Evolutionary conservation across 2,113 vertebrate genomes (phyloP).

Genomic region (Clarias batrachus): DNA sequence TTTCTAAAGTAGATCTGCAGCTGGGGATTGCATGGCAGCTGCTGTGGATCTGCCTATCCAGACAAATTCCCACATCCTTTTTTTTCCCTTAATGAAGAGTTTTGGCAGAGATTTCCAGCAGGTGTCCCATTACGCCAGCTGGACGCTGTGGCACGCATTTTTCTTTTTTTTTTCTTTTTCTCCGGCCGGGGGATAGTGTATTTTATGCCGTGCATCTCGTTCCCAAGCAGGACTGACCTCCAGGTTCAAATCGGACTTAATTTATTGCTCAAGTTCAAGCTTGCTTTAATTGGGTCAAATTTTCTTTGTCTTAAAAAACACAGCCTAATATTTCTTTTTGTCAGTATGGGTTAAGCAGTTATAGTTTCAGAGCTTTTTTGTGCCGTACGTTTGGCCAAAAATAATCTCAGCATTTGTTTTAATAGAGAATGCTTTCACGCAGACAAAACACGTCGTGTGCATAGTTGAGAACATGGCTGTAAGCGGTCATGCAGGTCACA

Average conservation of each 20-base stretch:
- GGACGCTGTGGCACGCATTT: constrained; percentile 47
- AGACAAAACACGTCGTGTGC: not conserved
- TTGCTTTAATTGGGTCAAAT: not conserved
- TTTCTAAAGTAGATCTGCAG: constrained; percentile 36
- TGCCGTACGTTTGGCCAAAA: not conserved
- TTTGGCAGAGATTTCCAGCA: constrained; percentile 60
- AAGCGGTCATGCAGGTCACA: not conserved
- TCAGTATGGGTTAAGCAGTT: constrained; percentile 1
- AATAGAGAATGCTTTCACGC: not conserved
- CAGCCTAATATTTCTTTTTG: constrained; percentile 14
- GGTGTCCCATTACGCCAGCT: constrained; percentile 61
- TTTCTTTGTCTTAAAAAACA: constrained; percentile 3
- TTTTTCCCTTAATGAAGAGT: constrained; percentile 67
- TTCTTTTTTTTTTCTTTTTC: not conserved
- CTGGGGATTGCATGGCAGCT: constrained; percentile 65
- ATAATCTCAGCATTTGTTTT: constrained; percentile 12
- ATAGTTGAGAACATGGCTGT: not conserved
- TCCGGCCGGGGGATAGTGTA: not conserved
- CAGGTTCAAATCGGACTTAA: constrained; percentile 12
- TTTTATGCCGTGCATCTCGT: not conserved
- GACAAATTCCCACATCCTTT: constrained; percentile 70
- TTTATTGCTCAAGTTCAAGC: constrained; percentile 4
- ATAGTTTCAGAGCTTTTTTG: not conserved
- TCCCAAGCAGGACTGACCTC: not conserved
- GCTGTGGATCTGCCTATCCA: constrained; percentile 68